phyloP scores from a whole-genome alignment of 2,113 vertebrate genomes.

The Choloepus hoffmanni region DNA sequence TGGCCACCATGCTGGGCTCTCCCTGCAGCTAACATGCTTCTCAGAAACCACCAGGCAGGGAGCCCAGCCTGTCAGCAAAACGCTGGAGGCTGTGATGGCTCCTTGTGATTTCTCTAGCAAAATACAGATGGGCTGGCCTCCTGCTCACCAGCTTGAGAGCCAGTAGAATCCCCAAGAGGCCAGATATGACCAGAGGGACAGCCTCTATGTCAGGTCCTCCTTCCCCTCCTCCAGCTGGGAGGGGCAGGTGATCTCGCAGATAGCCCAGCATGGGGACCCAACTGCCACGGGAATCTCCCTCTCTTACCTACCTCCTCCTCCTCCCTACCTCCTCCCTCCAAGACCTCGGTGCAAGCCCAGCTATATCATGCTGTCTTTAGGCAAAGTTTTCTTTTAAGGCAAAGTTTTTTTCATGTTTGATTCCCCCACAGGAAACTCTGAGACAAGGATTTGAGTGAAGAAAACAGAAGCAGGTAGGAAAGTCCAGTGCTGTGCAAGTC shows the following conservation, averaged over 20 bases:
- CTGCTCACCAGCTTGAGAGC: conserved; percentile 57
- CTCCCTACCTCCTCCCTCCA: neutral
- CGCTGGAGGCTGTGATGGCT: neutral
- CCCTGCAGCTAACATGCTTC: neutral
- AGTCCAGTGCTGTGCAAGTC: neutral
- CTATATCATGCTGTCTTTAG: no score
- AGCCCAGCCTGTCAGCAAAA: neutral
- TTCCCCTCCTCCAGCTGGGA: neutral
- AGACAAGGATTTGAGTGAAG: neutral
- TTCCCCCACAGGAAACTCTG: no score
- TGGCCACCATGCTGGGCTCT: neutral
- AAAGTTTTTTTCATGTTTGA: neutral
- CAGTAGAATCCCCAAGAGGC: conserved; percentile 49
- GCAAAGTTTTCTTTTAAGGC: no score
- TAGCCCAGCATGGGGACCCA: neutral
- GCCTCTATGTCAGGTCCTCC: conserved; percentile 59
- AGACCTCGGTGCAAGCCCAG: neutral
- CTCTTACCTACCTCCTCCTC: neutral
- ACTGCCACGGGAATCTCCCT: neutral
- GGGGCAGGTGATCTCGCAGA: conserved; percentile 72
- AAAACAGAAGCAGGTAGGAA: neutral
- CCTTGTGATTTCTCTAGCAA: neutral
- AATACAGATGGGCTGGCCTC: no score
- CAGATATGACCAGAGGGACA: accelerated
- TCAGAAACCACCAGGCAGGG: conserved; percentile 13